phyloP scores from a whole-genome alignment of 2,888 invertebrate species.

The Dasypolia templi region DNA sequence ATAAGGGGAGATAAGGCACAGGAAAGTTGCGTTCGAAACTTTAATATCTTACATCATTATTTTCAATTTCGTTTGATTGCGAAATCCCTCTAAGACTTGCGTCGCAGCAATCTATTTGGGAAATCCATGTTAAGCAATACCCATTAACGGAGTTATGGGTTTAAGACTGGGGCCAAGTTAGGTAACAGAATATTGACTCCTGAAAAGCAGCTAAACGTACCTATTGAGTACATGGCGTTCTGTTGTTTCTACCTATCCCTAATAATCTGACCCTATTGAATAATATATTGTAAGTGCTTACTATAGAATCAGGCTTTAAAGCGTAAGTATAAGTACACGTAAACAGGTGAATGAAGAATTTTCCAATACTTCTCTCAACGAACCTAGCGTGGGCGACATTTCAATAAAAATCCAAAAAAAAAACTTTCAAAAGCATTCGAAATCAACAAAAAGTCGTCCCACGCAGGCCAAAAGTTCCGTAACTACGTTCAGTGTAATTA shows the following conservation, averaged over 20 bases:
- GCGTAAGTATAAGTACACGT: not conserved
- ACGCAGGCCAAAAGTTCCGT: constrained; percentile 13
- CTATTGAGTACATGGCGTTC: too few species aligned
- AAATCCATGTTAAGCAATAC: constrained; percentile 20
- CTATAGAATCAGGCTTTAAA: not conserved
- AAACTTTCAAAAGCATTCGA: constrained; percentile 26
- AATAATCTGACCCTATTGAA: too few species aligned
- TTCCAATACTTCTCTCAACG: not conserved
- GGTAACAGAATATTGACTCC: constrained; percentile 5
- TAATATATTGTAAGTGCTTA: not conserved
- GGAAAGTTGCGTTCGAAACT: constrained; percentile 47
- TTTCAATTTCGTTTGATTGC: constrained; percentile 55
- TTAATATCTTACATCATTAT: constrained; percentile 59
- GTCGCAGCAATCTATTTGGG: constrained; percentile 24
- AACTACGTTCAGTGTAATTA: constrained; percentile 60
- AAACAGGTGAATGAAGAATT: too few species aligned
- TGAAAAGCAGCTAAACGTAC: not conserved
- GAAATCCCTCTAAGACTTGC: constrained; percentile 31
- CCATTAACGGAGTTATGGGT: constrained; percentile 23
- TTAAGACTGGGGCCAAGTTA: too few species aligned
- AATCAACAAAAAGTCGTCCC: constrained; percentile 5
- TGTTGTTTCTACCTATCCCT: too few species aligned
- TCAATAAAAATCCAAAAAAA: not conserved
- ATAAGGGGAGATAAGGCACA: constrained; percentile 19
- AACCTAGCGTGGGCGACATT: not conserved